Evolutionary conservation across 2,888 invertebrate species (phyloP).

Genomic region (Malacosoma neustria): DNA sequence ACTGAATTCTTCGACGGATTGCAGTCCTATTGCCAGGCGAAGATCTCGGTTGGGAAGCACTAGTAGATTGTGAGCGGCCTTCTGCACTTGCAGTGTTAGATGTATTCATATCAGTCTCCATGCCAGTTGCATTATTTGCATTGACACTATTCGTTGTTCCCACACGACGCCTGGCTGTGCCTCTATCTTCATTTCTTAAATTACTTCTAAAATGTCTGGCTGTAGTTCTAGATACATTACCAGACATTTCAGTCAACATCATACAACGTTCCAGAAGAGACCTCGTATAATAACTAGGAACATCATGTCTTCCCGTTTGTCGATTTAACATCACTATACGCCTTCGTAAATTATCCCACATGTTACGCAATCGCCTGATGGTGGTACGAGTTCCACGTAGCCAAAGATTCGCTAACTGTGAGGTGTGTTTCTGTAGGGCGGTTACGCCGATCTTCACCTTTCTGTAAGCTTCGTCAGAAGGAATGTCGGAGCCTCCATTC

Average conservation of each 20-base stretch:
- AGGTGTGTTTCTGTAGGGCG: slow-evolving; percentile 51
- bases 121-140: slow-evolving; percentile 1
- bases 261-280: slow-evolving; percentile 58
- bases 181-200: not conserved
- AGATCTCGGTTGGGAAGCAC: slow-evolving; percentile 26
- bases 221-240: slow-evolving; percentile 27
- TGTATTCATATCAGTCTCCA: not conserved
- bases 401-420: slow-evolving; percentile 52
- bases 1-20: slow-evolving; percentile 35
- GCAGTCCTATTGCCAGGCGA: slow-evolving; percentile 26
- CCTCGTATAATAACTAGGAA: slow-evolving; percentile 52
- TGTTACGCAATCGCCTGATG: slow-evolving; percentile 74
- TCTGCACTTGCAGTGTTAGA: not conserved
- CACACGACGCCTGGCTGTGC: not conserved
- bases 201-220: slow-evolving; percentile 1
- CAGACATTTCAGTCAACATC: slow-evolving; percentile 53
- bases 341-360: slow-evolving; percentile 78
- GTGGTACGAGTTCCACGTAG: slow-evolving; percentile 50
- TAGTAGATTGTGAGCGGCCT: slow-evolving; percentile 1
- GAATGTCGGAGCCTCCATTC: slow-evolving; percentile 31
- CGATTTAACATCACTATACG: slow-evolving; percentile 73
- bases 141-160: slow-evolving; percentile 10
- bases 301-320: slow-evolving; percentile 51
- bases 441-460: slow-evolving; percentile 51
- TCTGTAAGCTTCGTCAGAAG: slow-evolving; percentile 52